Base-by-base conservation (phyloP, 2,888 invertebrate genomes). In the Carterocephalus palaemon region DNA sequence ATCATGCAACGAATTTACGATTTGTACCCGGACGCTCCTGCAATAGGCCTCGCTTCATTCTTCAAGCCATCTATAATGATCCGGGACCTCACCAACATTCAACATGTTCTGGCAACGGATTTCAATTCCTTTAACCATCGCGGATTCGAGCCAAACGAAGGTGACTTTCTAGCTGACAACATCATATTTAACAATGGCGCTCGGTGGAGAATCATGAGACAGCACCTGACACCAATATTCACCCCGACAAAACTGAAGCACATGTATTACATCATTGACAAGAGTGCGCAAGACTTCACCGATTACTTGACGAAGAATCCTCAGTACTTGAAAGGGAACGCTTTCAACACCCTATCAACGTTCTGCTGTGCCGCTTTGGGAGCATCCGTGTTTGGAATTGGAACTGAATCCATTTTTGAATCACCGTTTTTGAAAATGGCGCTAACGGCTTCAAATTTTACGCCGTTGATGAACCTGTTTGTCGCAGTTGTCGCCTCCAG, bases 311-410 rank as follows among this genome's bases (percentile, higher is more conserved):
- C 64, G 2, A 47, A 52, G 0, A 66, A 70, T 39, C 67, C 72
- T 0, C 54, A 67, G 1, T 4, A 57, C 40, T n/a, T 57, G 42
- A 33, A 70, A 57, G 43, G 46, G 12, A 41, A 62, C 12, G 29
- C 51, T 3, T 64, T 55, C 26, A 40, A 51, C 2, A 59, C 54
- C 1, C 19, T 63, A 3, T 43, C 47, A 0, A 56, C 57, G 5
- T 67, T 60, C 46, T 58, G 59, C 19, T 43, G 57, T 29, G 62
- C 63, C 0, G 59, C 65, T 1, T 61, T 77, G 2, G 60, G 62
- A n/a, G 64, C 67, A 1, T 59, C 68, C 2, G 73, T 75, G 0
- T 80, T 79, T 51, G 79, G 79, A 3, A 58, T 80, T 1, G 61
- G 59, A 3, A 57, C 68, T 6, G 55, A 67, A 36, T 60, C 62